These are phyloP conservation scores for Cephus sareptanus DNA, from an alignment of 2,888 invertebrate species.

Conservation along the genomic window DNA sequence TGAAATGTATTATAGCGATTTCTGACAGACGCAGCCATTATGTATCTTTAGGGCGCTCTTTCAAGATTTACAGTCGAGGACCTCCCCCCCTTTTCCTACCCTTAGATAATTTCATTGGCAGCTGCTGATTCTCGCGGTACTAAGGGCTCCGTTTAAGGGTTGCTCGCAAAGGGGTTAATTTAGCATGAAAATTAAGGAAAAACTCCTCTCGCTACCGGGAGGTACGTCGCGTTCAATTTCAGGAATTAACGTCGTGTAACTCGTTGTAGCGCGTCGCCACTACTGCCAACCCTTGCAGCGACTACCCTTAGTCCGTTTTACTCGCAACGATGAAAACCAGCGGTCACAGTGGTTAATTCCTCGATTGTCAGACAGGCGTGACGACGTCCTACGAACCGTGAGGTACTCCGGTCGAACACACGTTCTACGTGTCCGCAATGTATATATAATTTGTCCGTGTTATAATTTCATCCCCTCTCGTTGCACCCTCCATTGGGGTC, in stretches of 20 bases:
- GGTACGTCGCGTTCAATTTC: not conserved
- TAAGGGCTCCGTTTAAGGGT: conserved; percentile 7
- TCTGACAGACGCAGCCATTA: not conserved
- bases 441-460: not conserved
- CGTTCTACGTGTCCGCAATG: not conserved
- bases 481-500: not conserved
- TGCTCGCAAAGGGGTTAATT: conserved; percentile 13
- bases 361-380: conserved; percentile 45
- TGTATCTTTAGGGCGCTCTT: not conserved
- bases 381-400: conserved; percentile 13
- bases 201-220: not conserved
- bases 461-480: not conserved
- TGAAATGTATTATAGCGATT: not conserved
- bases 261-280: not conserved
- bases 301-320: not conserved
- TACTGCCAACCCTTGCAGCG: not conserved
- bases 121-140: not conserved
- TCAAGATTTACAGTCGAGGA: not conserved
- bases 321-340: not conserved
- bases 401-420: not conserved
- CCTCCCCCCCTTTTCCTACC: not conserved
- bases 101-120: not conserved
- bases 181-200: conserved; percentile 11
- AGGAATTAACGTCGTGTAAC: not conserved
- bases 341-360: conserved; percentile 31